Conservation (phyloP, 2,888 invertebrate species). For the Ariolimax columbianus region DNA sequence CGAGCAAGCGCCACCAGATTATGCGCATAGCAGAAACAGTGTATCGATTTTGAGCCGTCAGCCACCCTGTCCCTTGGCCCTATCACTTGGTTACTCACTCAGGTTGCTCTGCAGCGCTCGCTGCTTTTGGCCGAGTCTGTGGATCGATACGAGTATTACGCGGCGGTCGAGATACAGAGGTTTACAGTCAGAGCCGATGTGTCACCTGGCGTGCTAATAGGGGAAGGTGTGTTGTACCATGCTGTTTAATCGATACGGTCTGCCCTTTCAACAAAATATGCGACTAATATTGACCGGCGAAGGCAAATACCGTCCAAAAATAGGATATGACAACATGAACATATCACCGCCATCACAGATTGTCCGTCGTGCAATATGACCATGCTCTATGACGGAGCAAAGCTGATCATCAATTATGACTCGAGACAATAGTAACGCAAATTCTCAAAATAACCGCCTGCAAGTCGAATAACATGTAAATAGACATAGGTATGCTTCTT, state of each 20-base stretch:
- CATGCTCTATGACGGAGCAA: too few species aligned
- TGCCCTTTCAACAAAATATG: background rate
- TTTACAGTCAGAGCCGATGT: background rate
- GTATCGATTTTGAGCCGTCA: conserved; percentile 12
- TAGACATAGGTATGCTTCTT: too few species aligned
- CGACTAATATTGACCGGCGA: background rate
- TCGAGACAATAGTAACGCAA: too few species aligned
- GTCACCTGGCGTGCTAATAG: background rate
- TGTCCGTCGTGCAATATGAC: too few species aligned
- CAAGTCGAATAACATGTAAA: too few species aligned
- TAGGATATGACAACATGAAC: too few species aligned
- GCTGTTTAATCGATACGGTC: background rate
- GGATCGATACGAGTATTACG: background rate
- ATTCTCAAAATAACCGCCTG: too few species aligned
- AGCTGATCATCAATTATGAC: too few species aligned
- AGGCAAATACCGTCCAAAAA: background rate
- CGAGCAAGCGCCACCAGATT: conserved; percentile 1
- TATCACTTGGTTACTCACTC: conserved; percentile 2
- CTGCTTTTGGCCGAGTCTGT: background rate
- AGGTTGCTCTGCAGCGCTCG: background rate
- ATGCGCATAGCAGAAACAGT: background rate
- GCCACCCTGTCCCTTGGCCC: background rate
- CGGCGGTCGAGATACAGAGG: background rate
- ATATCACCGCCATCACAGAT: too few species aligned
- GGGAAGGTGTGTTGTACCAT: background rate